phyloP scores from a whole-genome alignment of 2,113 vertebrate species.

The Centrocercus urophasianus region DNA sequence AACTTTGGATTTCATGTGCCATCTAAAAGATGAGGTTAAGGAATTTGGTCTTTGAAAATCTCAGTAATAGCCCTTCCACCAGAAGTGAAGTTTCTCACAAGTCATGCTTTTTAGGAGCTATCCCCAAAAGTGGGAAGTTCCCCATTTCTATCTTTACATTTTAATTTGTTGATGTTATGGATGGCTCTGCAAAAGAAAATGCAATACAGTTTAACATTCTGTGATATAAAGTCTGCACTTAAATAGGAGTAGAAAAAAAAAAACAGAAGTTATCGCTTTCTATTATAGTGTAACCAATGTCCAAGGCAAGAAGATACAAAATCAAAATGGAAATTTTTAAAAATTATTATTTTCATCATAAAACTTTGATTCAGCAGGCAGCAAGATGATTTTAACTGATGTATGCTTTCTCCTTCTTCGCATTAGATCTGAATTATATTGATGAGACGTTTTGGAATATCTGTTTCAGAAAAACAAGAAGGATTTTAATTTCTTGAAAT shows the following conservation, averaged over 20 bases:
- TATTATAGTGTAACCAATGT: background rate
- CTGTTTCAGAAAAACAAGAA: conserved; percentile 26
- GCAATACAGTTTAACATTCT: conserved; percentile 19
- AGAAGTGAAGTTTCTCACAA: background rate
- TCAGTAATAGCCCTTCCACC: background rate
- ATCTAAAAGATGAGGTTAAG: background rate
- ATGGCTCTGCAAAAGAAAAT: conserved; percentile 34
- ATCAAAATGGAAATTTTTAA: background rate
- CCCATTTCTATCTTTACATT: background rate
- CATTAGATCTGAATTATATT: conserved; percentile 19
- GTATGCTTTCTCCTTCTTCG: background rate
- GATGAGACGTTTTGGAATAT: conserved; percentile 15
- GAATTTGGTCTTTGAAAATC: background rate
- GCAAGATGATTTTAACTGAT: background rate
- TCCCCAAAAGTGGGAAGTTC: background rate
- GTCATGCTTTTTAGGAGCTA: background rate
- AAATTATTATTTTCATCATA: background rate
- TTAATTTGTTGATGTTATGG: background rate
- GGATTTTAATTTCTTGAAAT: background rate
- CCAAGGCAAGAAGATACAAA: conserved; percentile 39
- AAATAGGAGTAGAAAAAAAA: background rate
- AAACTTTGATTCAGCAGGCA: background rate
- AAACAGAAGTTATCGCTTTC: background rate
- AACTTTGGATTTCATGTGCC: background rate
- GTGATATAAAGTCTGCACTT: background rate